phyloP scores from a whole-genome alignment of 1,140 invertebrate species.

The Hesperophylax magnus region DNA sequence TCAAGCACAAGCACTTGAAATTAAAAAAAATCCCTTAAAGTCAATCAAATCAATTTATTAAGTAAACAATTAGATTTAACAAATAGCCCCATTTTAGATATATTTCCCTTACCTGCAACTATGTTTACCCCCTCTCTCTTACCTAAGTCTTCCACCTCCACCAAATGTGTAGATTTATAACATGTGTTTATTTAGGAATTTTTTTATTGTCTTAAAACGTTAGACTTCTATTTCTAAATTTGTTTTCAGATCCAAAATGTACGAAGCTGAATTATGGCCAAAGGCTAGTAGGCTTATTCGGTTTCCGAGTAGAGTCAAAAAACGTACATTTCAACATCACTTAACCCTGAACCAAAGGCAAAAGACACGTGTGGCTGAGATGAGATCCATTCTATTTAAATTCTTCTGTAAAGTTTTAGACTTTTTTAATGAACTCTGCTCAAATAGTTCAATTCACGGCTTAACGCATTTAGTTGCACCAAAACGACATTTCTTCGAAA shows the following conservation, averaged over 20 bases:
- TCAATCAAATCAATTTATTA: no score
- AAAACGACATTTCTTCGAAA: constrained; percentile 47
- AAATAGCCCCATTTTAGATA: no score
- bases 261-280: not conserved
- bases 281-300: not conserved
- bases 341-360: not conserved
- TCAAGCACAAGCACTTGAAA: no score
- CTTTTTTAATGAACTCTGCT: constrained; percentile 14
- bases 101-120: no score
- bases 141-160: no score
- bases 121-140: no score
- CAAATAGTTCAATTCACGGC: constrained; percentile 46
- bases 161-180: no score
- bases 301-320: not conserved
- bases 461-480: constrained; percentile 45
- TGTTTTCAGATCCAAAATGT: constrained; percentile 2
- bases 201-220: no score
- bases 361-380: not conserved
- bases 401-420: not conserved
- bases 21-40: no score
- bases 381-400: not conserved
- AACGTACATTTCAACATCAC: not conserved
- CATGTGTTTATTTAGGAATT: no score
- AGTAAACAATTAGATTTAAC: no score
- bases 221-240: no score